Percentiles rank a stretch among this genome's conserved stretches.
phyloP scores from a whole-genome alignment of 35 echinoderm and acorn worm species.

The Lytechinus variegatus region DNA sequence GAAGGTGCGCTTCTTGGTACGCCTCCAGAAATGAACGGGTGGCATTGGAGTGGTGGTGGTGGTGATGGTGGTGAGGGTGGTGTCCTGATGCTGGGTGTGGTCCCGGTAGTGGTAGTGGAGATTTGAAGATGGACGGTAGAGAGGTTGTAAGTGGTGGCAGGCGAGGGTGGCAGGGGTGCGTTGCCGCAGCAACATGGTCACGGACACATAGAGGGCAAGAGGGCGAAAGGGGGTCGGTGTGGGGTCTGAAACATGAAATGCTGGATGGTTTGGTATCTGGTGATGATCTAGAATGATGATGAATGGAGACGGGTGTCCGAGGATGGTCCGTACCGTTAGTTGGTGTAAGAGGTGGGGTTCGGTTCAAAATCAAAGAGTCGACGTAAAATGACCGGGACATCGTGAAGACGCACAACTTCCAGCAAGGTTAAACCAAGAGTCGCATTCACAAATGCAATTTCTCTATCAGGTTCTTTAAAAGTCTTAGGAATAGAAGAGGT shows the following conservation, averaged over 20 bases:
- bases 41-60: constrained; percentile 47
- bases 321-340: constrained; percentile 64
- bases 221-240: constrained; percentile 68
- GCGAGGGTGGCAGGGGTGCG: constrained; percentile 59
- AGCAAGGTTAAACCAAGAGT: not conserved
- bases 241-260: constrained; percentile 70
- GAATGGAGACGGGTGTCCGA: constrained; percentile 60
- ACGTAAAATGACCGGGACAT: constrained; percentile 98
- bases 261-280: constrained; percentile 52
- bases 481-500: not conserved
- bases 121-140: constrained; percentile 64
- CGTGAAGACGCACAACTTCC: not conserved
- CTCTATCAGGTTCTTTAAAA: not conserved
- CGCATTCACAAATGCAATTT: not conserved
- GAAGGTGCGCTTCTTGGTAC: constrained; percentile 69
- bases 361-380: constrained; percentile 89
- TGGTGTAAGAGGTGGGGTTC: constrained; percentile 61
- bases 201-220: constrained; percentile 81
- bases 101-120: constrained; percentile 60
- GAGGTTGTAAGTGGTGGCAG: constrained; percentile 61
- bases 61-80: constrained; percentile 65
- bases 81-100: constrained; percentile 52
- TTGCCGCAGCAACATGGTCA: constrained; percentile 64
- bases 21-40: constrained; percentile 69
- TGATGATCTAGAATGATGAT: constrained; percentile 48